phyloP scores from a whole-genome alignment of 1,140 invertebrate genomes.

The Hypsibius dujardini region DNA sequence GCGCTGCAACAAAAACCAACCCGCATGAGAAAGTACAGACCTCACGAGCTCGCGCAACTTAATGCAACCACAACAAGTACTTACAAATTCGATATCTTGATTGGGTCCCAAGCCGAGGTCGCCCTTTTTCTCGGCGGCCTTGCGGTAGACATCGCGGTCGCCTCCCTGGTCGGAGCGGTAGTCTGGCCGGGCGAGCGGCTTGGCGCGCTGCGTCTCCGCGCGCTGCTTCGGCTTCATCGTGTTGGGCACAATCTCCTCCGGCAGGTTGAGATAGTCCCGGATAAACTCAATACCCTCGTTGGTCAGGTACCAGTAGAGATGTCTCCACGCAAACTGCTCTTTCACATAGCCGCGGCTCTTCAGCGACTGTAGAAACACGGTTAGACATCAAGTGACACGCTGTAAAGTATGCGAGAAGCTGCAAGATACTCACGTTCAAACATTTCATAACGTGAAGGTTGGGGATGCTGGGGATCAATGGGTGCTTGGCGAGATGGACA shows the following conservation, averaged over 20 bases:
- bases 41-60: too few relatives aligned
- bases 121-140: background rate
- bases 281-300: constrained; percentile 96
- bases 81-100: background rate
- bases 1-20: too few relatives aligned
- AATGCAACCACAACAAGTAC: too few relatives aligned
- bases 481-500: constrained; percentile 83
- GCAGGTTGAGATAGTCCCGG: constrained; percentile 78
- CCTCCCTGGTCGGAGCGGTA: background rate
- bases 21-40: background rate
- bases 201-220: constrained; percentile 39
- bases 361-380: constrained; percentile 51
- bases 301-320: constrained; percentile 98
- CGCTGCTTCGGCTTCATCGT: constrained; percentile 73
- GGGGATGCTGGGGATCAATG: constrained; percentile 75
- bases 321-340: constrained; percentile 98
- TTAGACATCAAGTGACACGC: constrained; percentile 17
- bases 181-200: background rate
- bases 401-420: constrained; percentile 6
- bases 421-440: constrained; percentile 45
- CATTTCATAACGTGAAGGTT: constrained; percentile 98
- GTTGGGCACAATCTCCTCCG: constrained; percentile 91
- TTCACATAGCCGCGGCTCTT: constrained; percentile 88
- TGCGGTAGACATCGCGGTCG: background rate
- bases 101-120: background rate